Evolutionary conservation across 2,888 invertebrate species (phyloP), one percentile per base, ranked within the genome.

Genomic region (Xanthorhoe spadicearia): DNA sequence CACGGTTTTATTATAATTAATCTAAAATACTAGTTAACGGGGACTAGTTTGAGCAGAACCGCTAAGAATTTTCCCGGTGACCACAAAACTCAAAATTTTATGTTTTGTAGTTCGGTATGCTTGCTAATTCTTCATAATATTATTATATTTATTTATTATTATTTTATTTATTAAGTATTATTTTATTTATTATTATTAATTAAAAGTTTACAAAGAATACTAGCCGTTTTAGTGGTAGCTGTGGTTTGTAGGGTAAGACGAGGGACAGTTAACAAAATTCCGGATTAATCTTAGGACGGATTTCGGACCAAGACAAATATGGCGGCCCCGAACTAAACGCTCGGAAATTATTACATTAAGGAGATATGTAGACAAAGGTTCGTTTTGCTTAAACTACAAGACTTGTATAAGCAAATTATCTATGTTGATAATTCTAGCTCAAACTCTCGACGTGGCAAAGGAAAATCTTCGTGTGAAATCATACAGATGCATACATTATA

Each of bases 231-330:
- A 0, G 0, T 13, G 2, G 0, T 2, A 19, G n/a, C 64, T 64
- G 64, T 61, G 4, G 18, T 56, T 46, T 46, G 60, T 56, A 57
- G 64, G 68, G 68, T 61, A 61, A 32, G 64, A 57, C 64, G 69
- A 84, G 85, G 82, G 84, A 82, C 81, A 83, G 80, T 80, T 85
- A 85, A 85, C 87, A 83, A 85, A 85, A 89, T 83, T 89, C 83
- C 77, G 86, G 85, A 88, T 90, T 92, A 91, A 89, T 89, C 87
- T 87, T 84, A 83, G 88, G 84, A 84, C 86, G 85, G 89, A 87
- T 87, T 88, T 87, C 79, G 83, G 85, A 83, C 84, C 84, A 90
- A 90, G 90, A 91, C 90, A 91, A 91, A 91, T 91, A 91, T 87
- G 86, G 85, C 82, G 80, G 83, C 74, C 81, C 80, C 78, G 76